phyloP scores from a whole-genome alignment of 2,113 vertebrate species.

The Damaliscus lunatus region DNA sequence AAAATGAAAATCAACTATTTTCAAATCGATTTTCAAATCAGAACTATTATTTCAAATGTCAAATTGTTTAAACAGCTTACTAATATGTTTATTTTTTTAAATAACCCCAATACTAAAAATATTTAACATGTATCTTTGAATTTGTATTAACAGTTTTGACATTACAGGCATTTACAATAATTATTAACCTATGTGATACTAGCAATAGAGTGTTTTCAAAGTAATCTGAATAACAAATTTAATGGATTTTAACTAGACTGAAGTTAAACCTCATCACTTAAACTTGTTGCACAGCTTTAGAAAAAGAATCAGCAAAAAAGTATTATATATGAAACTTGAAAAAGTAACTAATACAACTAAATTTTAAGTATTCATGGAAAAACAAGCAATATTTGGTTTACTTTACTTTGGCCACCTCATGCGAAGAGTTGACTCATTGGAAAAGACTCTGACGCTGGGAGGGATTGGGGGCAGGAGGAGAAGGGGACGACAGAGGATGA shows the following conservation, averaged over 20 bases:
- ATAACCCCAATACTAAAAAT: neutral
- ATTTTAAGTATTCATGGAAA: neutral
- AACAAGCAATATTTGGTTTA: conserved; percentile 1
- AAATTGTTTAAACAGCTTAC: conserved; percentile 19
- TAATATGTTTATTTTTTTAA: conserved; percentile 29
- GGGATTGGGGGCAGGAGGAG: no score
- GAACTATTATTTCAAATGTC: conserved; percentile 28
- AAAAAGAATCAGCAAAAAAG: conserved; percentile 6
- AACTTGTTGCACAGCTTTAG: neutral
- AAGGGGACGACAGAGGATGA: no score
- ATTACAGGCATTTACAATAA: neutral
- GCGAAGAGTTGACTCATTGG: no score
- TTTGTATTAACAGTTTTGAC: neutral
- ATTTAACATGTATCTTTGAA: neutral
- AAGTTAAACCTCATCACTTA: conserved; percentile 17
- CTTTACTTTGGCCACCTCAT: no score
- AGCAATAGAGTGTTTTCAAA: neutral
- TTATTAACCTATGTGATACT: neutral
- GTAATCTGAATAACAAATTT: conserved; percentile 1
- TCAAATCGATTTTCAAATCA: neutral
- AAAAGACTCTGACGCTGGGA: no score
- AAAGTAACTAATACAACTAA: neutral
- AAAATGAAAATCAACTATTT: conserved; percentile 20
- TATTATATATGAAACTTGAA: neutral
- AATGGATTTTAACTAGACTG: neutral